Base-by-base conservation (phyloP, 2,888 invertebrate genomes). In the Xanthorhoe spadicearia region DNA sequence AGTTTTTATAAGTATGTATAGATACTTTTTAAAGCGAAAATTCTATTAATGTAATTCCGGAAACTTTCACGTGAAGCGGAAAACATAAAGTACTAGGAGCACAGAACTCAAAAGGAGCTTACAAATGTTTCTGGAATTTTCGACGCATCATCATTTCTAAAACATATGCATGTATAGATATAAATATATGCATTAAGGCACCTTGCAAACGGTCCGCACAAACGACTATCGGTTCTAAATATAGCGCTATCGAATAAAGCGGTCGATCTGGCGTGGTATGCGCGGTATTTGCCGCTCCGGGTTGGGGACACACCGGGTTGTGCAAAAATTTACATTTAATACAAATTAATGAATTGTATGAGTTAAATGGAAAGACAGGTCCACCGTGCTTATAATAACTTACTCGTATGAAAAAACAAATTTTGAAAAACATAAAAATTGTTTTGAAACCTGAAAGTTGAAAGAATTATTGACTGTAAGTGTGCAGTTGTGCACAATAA, bases 231-330 rank as follows among this genome's bases (percentile, higher is more conserved):
- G 63, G 56, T 43, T 66, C 68, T 66, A 66, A 72, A 72, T 68
- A 72, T 70, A 72, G 64, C 15, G 54, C 52, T 70, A 66, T 68
- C 68, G 56, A 64, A 68, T 70, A 54, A 68, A 66, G 62, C 72
- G 69, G 68, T 69, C 72, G 72, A 66, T 68, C 53, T 65, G 23
- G 18, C 53, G 59, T 64, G 62, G 66, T 66, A 71, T 66, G 67
- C 57, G 0, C 55, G 10, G 61, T 58, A 70, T 66, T 70, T 64
- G 58, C 50, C 19, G 8, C 17, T 35, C 46, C 10, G 43, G 19
- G 65, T 28, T 57, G 50, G 8, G 0, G 56, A 15, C 56, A 61
- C 60, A 72, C 62, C 49, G 49, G 48, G 66, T 9, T 0, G 5
- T 43, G 38, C 38, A 13, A 38, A 7, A 38, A 2, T 38, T 35